Evolutionary conservation across 2,888 invertebrate genomes (phyloP).

Genomic region (Thysanoteuthis rhombus): DNA sequence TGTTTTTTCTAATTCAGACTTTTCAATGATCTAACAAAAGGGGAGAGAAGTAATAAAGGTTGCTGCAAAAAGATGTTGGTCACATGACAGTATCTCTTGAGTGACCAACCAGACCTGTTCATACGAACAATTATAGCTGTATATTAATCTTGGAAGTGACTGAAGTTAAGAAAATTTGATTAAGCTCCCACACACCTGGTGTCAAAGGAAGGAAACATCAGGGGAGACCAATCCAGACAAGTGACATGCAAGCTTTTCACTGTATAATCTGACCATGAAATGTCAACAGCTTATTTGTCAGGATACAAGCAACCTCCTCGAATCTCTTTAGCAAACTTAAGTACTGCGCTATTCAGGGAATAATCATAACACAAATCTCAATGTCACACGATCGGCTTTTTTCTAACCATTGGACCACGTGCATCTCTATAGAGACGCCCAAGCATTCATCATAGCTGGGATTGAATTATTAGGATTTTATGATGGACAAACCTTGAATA

Average conservation of each 20-base stretch:
- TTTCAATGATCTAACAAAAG: too few relatives aligned
- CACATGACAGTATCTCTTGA: too few relatives aligned
- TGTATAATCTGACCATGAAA: background rate
- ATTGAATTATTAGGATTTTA: too few relatives aligned
- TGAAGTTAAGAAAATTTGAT: background rate
- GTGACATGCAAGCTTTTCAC: background rate
- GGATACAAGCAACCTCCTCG: background rate
- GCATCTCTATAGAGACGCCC: too few relatives aligned
- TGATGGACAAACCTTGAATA: too few relatives aligned
- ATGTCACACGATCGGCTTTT: background rate
- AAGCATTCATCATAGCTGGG: too few relatives aligned
- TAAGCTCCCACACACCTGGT: background rate
- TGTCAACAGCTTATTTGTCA: background rate
- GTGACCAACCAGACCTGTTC: background rate
- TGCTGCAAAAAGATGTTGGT: too few relatives aligned
- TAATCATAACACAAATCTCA: background rate
- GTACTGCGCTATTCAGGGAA: too few relatives aligned
- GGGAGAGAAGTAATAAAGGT: too few relatives aligned
- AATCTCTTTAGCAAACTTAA: background rate
- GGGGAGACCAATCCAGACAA: background rate
- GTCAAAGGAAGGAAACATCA: background rate
- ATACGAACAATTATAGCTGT: background rate
- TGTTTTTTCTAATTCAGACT: too few relatives aligned
- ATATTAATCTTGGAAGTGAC: background rate
- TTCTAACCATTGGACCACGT: too few relatives aligned